Percentiles rank a stretch among this genome's conserved stretches.
phyloP scores from a whole-genome alignment of 2,113 vertebrate species.

The Isichthys henryi region DNA sequence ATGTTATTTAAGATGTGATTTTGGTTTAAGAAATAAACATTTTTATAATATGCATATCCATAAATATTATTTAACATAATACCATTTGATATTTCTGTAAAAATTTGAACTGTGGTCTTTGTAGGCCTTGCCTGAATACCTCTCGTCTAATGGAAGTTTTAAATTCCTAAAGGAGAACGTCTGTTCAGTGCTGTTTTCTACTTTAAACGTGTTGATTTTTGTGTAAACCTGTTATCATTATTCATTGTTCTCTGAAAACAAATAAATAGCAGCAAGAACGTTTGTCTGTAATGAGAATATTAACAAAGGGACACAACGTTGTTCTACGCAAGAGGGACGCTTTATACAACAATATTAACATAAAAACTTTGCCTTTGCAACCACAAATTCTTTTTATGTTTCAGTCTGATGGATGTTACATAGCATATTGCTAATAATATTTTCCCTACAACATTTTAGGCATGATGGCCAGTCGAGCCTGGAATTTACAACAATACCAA shows the following conservation, averaged over 20 bases:
- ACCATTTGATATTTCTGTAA: neutral
- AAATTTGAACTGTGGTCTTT: neutral
- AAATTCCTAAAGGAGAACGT: neutral
- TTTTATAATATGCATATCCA: neutral
- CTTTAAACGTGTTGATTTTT: neutral
- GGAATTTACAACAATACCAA: neutral
- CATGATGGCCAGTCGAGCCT: neutral
- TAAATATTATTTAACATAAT: neutral
- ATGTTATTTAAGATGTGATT: neutral
- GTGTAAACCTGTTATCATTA: neutral
- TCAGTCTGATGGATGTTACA: neutral
- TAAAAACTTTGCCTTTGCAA: neutral
- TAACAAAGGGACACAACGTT: neutral
- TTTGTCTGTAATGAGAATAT: neutral
- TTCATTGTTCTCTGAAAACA: conserved; percentile 14
- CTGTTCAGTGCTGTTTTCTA: neutral
- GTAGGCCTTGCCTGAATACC: neutral
- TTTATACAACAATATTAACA: neutral
- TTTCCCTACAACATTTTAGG: neutral
- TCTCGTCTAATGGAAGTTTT: neutral
- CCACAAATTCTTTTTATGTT: neutral
- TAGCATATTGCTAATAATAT: neutral
- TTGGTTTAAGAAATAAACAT: neutral
- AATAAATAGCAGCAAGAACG: neutral
- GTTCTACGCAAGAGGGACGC: neutral